phyloP scores from a whole-genome alignment of 2,888 invertebrate genomes.

The Ennomos erosarius region DNA sequence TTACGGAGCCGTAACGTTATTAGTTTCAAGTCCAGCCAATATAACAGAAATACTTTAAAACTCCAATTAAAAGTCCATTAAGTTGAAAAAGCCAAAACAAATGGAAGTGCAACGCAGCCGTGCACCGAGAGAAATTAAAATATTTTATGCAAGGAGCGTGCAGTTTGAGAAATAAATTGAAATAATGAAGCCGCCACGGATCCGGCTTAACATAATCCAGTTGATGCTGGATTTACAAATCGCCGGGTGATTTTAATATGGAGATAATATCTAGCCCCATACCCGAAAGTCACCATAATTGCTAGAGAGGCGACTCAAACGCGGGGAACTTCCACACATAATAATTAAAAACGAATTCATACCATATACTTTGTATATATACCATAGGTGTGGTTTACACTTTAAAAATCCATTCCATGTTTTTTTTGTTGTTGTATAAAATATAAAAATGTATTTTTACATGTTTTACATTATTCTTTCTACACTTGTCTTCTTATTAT shows the following conservation, averaged over 20 bases:
- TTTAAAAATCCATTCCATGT: no score
- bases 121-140: constrained; percentile 61
- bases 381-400: no score
- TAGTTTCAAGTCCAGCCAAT: no score
- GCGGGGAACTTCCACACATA: no score
- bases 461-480: no score
- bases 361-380: no score
- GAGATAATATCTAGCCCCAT: constrained; percentile 46
- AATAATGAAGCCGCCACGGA: constrained; percentile 61
- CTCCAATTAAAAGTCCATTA: constrained; percentile 25
- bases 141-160: constrained; percentile 57
- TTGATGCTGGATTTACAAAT: constrained; percentile 55
- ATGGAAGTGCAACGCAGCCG: constrained; percentile 45
- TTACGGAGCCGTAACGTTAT: no score
- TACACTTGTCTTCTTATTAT: no score
- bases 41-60: constrained; percentile 5
- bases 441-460: no score
- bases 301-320: background rate
- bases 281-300: constrained; percentile 36
- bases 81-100: constrained; percentile 33
- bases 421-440: no score
- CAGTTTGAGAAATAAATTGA: constrained; percentile 32
- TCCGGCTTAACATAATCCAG: constrained; percentile 63
- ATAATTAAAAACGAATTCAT: no score
- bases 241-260: constrained; percentile 44